These are phyloP conservation scores for Mormyrus hasselquistii DNA, from an alignment of 2,797 vertebrate genomes.

Conservation along the genomic window DNA sequence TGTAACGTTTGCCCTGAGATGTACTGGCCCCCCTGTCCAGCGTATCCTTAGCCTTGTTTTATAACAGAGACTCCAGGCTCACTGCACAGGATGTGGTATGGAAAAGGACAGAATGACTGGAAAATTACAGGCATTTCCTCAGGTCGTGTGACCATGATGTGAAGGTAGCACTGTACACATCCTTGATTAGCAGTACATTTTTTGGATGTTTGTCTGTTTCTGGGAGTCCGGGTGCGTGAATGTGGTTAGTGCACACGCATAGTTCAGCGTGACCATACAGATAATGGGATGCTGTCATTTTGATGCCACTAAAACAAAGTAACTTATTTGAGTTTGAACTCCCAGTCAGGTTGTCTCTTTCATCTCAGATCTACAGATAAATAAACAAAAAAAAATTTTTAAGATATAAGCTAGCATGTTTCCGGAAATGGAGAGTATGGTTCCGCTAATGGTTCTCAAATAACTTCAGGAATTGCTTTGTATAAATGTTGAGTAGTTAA, in stretches of 20 bases:
- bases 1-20: background rate
- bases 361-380: background rate
- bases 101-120: background rate
- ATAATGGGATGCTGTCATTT: conserved; percentile 6
- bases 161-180: background rate
- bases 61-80: background rate
- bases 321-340: conserved; percentile 9
- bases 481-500: background rate
- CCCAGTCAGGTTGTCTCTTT: background rate
- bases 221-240: background rate
- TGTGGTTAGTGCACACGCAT: background rate
- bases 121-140: background rate
- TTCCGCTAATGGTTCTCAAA: background rate
- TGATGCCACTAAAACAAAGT: background rate
- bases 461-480: background rate
- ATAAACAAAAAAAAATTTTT: background rate
- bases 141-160: background rate
- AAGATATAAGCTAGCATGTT: background rate
- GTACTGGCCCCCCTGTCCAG: background rate
- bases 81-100: background rate
- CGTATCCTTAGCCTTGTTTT: background rate
- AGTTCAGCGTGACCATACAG: background rate
- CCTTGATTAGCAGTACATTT: background rate
- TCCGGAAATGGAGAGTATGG: background rate
- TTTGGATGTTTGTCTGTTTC: conserved; percentile 1